Evolutionary conservation across 2,888 invertebrate species (phyloP).

Genomic region (Hoplodrina blanda): DNA sequence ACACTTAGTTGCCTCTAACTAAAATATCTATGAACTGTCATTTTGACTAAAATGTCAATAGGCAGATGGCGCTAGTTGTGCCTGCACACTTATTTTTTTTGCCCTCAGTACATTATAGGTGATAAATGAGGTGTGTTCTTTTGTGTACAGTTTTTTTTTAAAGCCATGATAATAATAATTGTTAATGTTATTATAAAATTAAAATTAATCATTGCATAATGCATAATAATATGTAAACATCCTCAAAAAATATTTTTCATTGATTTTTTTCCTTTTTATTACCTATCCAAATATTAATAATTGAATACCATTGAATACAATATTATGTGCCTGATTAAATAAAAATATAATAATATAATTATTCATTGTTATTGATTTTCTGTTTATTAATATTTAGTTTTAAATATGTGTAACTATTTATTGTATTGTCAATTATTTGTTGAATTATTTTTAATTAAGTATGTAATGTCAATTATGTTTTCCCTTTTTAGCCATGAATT

Average conservation of each 20-base stretch:
- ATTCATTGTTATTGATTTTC: conserved; percentile 62
- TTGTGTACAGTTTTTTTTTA: conserved; percentile 11
- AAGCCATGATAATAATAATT: conserved; percentile 1
- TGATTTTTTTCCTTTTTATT: conserved; percentile 10
- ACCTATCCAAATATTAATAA: conserved; percentile 48
- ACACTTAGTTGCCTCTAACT: neutral
- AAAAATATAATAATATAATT: conserved; percentile 50
- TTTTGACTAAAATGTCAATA: neutral
- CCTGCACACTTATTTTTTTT: neutral
- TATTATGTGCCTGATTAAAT: conserved; percentile 65
- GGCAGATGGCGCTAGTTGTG: conserved; percentile 35
- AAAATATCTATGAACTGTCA: neutral
- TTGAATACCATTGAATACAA: conserved; percentile 61
- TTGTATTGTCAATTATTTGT: conserved; percentile 60
- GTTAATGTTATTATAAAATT: neutral
- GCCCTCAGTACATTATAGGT: neutral
- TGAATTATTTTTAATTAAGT: conserved; percentile 57
- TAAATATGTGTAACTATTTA: conserved; percentile 60
- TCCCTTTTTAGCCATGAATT: conserved; percentile 35
- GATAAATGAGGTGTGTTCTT: neutral
- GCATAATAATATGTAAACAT: no score
- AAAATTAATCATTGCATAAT: neutral
- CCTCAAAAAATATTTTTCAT: conserved; percentile 6
- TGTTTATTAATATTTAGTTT: conserved; percentile 57
- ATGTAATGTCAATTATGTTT: conserved; percentile 39